Conservation (phyloP, 1,140 invertebrate genomes). For the Paraescarpia echinospica region DNA sequence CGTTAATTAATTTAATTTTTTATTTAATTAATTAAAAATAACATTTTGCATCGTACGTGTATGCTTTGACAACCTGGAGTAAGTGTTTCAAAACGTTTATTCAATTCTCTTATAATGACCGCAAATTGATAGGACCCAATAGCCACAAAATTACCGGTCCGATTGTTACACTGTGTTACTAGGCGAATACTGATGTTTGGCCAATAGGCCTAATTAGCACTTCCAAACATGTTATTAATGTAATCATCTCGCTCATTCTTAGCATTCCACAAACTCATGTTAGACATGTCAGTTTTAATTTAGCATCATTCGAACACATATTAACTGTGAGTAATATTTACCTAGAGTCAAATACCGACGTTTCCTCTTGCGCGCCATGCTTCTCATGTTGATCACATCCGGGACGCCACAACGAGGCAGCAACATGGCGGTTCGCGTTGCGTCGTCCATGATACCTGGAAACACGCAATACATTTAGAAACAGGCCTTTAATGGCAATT, state of each 20-base stretch:
- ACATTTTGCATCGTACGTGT: too few species aligned
- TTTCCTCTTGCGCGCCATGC: not conserved
- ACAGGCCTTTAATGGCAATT: not conserved
- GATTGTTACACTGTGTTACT: not conserved
- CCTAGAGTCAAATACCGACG: not conserved
- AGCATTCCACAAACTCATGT: not conserved
- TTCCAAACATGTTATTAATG: not conserved
- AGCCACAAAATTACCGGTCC: not conserved
- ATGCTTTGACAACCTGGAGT: too few species aligned
- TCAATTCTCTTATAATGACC: not conserved
- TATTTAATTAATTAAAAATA: too few species aligned
- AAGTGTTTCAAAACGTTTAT: not conserved
- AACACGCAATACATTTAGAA: not conserved
- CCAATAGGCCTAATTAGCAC: not conserved
- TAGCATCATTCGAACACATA: too few species aligned
- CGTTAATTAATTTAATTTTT: too few species aligned
- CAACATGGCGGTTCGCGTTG: conserved; percentile 76
- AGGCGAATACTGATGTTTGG: not conserved
- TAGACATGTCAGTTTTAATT: not conserved
- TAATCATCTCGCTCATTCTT: not conserved
- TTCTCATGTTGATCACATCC: conserved; percentile 34
- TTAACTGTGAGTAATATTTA: not conserved
- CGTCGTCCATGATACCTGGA: conserved; percentile 71
- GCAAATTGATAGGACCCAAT: not conserved
- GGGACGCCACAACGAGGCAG: conserved; percentile 50